phyloP scores from a whole-genome alignment of 2,797 vertebrate species.

The Pseudochirops cupreus region DNA sequence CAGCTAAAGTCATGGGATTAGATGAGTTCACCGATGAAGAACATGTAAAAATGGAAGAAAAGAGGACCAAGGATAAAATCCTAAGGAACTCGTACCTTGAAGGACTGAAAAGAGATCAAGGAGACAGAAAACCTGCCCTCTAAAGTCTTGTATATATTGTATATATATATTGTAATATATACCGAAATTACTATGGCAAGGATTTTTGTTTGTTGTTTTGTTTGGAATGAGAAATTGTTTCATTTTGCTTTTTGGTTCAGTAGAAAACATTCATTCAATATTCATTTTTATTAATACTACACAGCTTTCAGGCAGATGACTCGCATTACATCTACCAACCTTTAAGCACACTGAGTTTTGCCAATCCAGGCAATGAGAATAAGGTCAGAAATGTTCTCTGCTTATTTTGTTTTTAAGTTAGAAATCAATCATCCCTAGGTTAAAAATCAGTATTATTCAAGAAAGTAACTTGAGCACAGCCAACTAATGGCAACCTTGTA shows the following conservation, averaged over 20 bases:
- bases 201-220: not conserved
- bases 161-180: not conserved
- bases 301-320: not conserved
- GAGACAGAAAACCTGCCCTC: not conserved
- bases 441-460: not conserved
- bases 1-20: not conserved
- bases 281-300: conserved; percentile 19
- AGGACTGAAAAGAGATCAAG: not conserved
- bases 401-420: not conserved
- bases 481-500: not conserved
- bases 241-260: not conserved
- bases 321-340: not conserved
- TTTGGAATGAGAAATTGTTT: not conserved
- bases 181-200: not conserved
- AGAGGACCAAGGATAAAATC: not conserved
- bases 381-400: not conserved
- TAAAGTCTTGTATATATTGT: too few species aligned
- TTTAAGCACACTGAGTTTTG: conserved; percentile 9
- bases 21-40: not conserved
- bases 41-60: not conserved
- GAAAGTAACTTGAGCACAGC: not conserved
- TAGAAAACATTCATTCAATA: not conserved
- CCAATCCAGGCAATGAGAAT: not conserved
- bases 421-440: not conserved
- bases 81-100: not conserved